These are phyloP conservation scores for Amblyornis subalaris DNA, from an alignment of 2,113 vertebrate species.

Conservation along the genomic window DNA sequence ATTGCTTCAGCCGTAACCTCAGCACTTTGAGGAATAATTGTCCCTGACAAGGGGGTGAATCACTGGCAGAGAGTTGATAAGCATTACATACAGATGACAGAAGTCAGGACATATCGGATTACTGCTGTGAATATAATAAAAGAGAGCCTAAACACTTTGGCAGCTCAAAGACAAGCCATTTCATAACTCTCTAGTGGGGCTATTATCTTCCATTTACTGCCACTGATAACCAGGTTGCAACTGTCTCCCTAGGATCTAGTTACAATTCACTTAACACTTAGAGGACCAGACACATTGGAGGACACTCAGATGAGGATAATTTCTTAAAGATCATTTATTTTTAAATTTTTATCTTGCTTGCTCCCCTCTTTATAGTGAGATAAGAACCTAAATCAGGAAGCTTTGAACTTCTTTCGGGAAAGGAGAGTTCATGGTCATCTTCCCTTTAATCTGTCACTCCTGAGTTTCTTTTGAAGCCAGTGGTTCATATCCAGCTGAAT, in stretches of 20 bases:
- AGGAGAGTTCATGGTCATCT: constrained; percentile 50
- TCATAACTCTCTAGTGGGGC: constrained; percentile 82
- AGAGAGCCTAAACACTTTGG: constrained; percentile 89
- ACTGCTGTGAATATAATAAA: constrained; percentile 98
- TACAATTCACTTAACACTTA: constrained; percentile 80
- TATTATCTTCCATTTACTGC: constrained; percentile 89
- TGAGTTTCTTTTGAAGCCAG: constrained; percentile 58
- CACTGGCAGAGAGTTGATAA: constrained; percentile 95
- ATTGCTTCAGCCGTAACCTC: constrained; percentile 81
- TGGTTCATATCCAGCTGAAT: constrained; percentile 8
- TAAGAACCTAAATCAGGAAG: constrained; percentile 53
- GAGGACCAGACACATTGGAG: constrained; percentile 63
- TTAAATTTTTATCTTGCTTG: constrained; percentile 69
- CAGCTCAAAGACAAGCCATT: constrained; percentile 89
- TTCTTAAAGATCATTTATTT: constrained; percentile 67
- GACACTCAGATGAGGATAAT: constrained; percentile 42
- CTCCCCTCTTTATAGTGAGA: constrained; percentile 36
- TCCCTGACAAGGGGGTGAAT: constrained; percentile 96
- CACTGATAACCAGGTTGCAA: constrained; percentile 84
- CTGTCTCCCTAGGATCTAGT: constrained; percentile 78
- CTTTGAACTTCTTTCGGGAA: constrained; percentile 60
- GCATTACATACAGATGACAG: constrained; percentile 98
- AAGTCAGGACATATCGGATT: constrained; percentile 98
- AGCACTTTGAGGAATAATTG: constrained; percentile 92
- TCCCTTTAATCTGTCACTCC: constrained; percentile 62